Evolutionary conservation across 2,113 vertebrate genomes (phyloP).

Genomic region (Lasiurus borealis): DNA sequence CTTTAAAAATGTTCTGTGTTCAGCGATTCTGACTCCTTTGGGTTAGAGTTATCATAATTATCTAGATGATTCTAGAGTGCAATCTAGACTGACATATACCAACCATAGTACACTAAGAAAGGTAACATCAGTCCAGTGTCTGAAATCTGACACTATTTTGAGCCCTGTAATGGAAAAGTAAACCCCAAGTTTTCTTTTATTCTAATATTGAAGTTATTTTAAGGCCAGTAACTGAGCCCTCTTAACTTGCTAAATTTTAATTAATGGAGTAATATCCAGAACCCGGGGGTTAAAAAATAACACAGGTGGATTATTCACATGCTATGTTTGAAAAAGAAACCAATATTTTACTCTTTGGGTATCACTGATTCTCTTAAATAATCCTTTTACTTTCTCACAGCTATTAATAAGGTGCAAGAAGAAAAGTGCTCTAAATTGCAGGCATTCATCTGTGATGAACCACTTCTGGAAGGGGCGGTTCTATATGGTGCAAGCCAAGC

Average conservation of each 20-base stretch:
- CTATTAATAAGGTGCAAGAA: conserved; percentile 6
- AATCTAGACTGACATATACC: not conserved
- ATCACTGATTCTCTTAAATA: conserved; percentile 47
- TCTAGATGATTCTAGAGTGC: not conserved
- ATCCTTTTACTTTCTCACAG: not conserved
- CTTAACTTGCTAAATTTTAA: conserved; percentile 34
- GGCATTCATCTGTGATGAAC: not conserved
- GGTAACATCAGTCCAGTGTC: not conserved
- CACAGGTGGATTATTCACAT: not conserved
- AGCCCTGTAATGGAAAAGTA: not conserved
- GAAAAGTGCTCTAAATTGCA: not conserved
- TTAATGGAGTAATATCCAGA: conserved; percentile 12
- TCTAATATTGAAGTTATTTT: not conserved
- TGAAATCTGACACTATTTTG: conserved; percentile 13
- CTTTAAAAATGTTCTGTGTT: not conserved
- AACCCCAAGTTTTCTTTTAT: conserved; percentile 20
- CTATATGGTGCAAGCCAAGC: not conserved
- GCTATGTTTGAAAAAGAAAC: conserved; percentile 18
- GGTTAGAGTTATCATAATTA: not conserved
- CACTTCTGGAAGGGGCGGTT: not conserved
- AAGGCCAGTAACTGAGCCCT: not conserved
- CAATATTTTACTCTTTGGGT: conserved; percentile 21
- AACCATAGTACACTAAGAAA: not conserved
- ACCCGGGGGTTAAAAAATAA: conserved; percentile 15
- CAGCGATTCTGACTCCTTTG: not conserved